These are phyloP conservation scores for Whitmania pigra DNA, from an alignment of 1,140 invertebrate genomes.

Conservation along the genomic window DNA sequence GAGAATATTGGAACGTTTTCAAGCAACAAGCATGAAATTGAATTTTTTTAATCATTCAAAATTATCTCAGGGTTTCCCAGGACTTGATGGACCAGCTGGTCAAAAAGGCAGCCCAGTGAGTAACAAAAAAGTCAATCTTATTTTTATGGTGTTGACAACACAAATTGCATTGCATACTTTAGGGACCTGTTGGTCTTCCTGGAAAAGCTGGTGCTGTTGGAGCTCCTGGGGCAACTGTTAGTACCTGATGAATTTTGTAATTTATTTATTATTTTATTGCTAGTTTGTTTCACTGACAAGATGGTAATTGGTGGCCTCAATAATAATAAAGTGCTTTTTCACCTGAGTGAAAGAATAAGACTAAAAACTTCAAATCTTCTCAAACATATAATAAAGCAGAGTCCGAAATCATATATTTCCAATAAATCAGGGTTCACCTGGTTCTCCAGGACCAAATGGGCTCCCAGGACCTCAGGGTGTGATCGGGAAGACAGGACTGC, in stretches of 20 bases:
- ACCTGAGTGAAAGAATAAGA: too few species aligned
- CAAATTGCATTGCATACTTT: not conserved
- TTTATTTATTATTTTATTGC: too few species aligned
- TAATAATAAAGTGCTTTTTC: too few species aligned
- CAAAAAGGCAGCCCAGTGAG: conserved; percentile 13
- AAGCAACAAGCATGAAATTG: too few species aligned
- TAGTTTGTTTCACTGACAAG: too few species aligned
- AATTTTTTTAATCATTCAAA: conserved; percentile 4
- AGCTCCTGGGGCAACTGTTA: conserved; percentile 11
- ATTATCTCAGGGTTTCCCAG: conserved; percentile 19
- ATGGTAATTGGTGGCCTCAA: too few species aligned
- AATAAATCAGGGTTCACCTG: conserved; percentile 13
- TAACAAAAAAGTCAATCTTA: not conserved
- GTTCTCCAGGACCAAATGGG: conserved; percentile 18
- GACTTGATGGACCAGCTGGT: conserved; percentile 11
- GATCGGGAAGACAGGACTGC: conserved; percentile 14
- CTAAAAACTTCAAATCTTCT: too few species aligned
- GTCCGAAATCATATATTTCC: too few species aligned
- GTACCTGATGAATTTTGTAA: not conserved
- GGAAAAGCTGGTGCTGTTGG: conserved; percentile 16
- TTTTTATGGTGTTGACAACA: not conserved
- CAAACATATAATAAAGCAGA: too few species aligned
- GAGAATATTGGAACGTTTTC: too few species aligned
- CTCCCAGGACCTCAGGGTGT: conserved; percentile 11
- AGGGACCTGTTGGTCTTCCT: conserved; percentile 13